Evolutionary conservation across 1,140 invertebrate genomes (phyloP).

Genomic region (Eriocheir sinensis): DNA sequence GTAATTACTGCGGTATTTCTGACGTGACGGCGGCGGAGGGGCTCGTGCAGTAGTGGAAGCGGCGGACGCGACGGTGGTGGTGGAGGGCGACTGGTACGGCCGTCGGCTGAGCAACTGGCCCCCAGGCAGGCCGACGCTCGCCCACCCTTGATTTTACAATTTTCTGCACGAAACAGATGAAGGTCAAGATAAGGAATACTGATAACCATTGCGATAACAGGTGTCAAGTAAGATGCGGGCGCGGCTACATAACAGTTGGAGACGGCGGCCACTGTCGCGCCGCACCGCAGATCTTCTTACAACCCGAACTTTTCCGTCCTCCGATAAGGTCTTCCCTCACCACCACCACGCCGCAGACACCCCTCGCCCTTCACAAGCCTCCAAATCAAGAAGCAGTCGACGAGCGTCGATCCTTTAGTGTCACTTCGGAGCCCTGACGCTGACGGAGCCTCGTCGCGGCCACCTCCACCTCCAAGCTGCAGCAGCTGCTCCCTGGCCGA

Average conservation of each 20-base stretch:
- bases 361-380: no score
- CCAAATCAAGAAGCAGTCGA: no score
- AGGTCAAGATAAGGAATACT: slow-evolving; percentile 69
- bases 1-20: slow-evolving; percentile 62
- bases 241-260: slow-evolving; percentile 45
- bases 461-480: no score
- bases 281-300: neutral
- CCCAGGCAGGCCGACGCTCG: slow-evolving; percentile 52
- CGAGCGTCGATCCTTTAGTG: no score
- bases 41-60: slow-evolving; percentile 17
- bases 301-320: neutral
- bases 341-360: neutral
- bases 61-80: slow-evolving; percentile 2
- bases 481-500: no score
- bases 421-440: no score
- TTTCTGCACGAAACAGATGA: slow-evolving; percentile 77
- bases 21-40: slow-evolving; percentile 2
- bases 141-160: slow-evolving; percentile 76
- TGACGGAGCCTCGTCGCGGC: no score
- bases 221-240: slow-evolving; percentile 70
- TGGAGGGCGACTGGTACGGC: slow-evolving; percentile 37
- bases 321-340: neutral
- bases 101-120: slow-evolving; percentile 23
- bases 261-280: neutral
- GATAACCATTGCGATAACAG: slow-evolving; percentile 74